These are phyloP conservation scores for Leucania comma DNA, from an alignment of 2,888 invertebrate species.

Conservation along the genomic window DNA sequence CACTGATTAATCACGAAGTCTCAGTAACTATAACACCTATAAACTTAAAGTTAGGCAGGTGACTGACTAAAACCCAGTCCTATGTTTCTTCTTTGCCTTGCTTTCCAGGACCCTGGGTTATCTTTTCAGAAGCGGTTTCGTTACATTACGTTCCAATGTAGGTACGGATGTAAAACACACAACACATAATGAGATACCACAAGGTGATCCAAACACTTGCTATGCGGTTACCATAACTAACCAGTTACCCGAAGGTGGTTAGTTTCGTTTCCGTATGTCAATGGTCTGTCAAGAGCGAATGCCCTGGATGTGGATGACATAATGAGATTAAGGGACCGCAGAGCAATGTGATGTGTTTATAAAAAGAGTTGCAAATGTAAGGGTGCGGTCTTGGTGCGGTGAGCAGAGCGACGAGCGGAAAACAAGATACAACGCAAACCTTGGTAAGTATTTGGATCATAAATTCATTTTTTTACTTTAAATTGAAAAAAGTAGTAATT, in stretches of 20 bases:
- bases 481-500: no score
- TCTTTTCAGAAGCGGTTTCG: no score
- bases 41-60: no score
- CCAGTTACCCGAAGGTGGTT: slow-evolving; percentile 5
- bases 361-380: neutral
- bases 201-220: neutral
- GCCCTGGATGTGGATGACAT: slow-evolving; percentile 5
- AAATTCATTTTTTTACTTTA: no score
- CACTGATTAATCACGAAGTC: no score
- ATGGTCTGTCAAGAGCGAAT: neutral
- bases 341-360: slow-evolving; percentile 3
- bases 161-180: neutral
- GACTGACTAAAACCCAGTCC: no score
- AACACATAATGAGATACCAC: neutral
- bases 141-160: neutral
- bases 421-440: no score
- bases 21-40: no score
- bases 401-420: neutral
- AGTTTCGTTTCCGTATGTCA: slow-evolving; percentile 1
- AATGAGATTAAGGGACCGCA: slow-evolving; percentile 30
- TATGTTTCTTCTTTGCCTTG: no score
- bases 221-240: slow-evolving; percentile 14
- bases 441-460: no score
- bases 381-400: neutral
- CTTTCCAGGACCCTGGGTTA: no score